These are phyloP conservation scores for Rotaria sp. DNA, from an alignment of 2,888 invertebrate genomes.

Conservation along the genomic window DNA sequence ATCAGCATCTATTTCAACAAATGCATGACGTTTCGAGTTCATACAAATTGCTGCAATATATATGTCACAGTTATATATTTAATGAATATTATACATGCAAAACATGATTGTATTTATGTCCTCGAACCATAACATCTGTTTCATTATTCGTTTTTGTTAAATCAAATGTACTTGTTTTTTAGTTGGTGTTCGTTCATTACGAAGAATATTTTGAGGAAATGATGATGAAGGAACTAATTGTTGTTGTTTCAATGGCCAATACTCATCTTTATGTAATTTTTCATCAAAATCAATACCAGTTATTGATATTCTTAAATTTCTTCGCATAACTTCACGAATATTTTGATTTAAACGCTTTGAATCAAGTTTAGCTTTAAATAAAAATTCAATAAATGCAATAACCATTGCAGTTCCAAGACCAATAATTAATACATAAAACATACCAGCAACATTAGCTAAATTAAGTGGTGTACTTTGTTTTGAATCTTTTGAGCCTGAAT, in stretches of 20 bases:
- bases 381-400: conserved; percentile 86
- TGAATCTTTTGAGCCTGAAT: conserved; percentile 46
- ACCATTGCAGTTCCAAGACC: conserved; percentile 81
- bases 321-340: background rate
- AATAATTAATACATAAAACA: conserved; percentile 93
- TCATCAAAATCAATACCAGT: conserved; percentile 28
- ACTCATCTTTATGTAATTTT: background rate
- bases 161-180: background rate
- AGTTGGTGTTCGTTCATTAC: background rate
- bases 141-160: background rate
- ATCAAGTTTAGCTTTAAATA: conserved; percentile 66
- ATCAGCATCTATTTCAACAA: background rate
- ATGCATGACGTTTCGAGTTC: background rate
- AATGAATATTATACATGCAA: background rate
- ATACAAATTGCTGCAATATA: background rate
- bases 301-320: conserved; percentile 26
- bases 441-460: conserved; percentile 90
- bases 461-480: conserved; percentile 63
- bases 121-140: background rate
- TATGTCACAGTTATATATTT: too few relatives aligned
- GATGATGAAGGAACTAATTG: background rate
- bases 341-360: conserved; percentile 43
- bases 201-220: background rate
- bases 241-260: conserved; percentile 5
- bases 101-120: background rate